Evolutionary conservation across 1,140 invertebrate species (phyloP), one percentile per base, ranked within the genome.

Genomic region (Eubasilissa regina): DNA sequence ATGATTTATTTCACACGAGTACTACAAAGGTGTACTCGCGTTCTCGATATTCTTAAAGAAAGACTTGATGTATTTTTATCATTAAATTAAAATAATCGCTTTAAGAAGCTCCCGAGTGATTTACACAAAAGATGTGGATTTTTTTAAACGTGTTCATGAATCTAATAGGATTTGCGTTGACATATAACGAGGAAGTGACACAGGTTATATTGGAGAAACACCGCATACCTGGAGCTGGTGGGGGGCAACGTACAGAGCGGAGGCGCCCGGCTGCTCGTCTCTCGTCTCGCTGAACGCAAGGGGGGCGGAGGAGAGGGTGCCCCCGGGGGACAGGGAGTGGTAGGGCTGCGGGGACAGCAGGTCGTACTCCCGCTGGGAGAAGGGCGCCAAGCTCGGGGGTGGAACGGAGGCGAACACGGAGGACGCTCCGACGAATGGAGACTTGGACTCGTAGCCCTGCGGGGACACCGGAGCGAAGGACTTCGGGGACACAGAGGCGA

Each of bases 221-320:
- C 79, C 79, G 81, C 81, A 78, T 83, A 83, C 81, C 81, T 83
- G 81, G 76, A 75, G 75, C 17, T 55, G 60, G 25, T 35, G 1
- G 72, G 79, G 75, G 62, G 74, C 75, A 68, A 77, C 64, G 60
- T 51, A 72, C n/a, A 11, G 45, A 72, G 68, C 45, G 45, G 45
- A 35, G 48, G 68, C 68, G 0, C 68, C 68, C 48, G 45, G 68
- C 68, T 72, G 68, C 68, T 72, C 44, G 15, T 19, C 68, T 25
- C 68, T 72, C n/a, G 68, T 51, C 68, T 43, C 60, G 35, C 60
- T 43, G 62, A 43, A 66, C 62, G 43, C 44, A 45, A 43, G 13
- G 25, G 62, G 60, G 47, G 66, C 45, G 19, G 78, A 73, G 58
- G 3, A 9, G 21, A 35, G 60, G 19, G 60, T n/a, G 8, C 43